Evolutionary conservation across 2,888 invertebrate genomes (phyloP).

Genomic region (Nymphalis urticae): DNA sequence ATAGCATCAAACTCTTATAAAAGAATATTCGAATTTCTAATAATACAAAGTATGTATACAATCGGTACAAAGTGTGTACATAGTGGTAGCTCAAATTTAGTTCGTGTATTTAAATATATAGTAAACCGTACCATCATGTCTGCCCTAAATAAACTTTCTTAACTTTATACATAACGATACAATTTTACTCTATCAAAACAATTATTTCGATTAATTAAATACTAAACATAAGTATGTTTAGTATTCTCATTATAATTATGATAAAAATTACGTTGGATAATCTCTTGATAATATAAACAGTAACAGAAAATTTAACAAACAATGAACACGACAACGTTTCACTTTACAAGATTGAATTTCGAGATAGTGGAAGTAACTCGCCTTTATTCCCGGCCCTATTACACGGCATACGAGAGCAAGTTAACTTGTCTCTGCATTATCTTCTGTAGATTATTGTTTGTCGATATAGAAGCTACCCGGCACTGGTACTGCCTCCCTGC

Average conservation of each 20-base stretch:
- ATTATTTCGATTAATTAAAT: too few species aligned
- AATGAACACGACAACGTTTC: conserved; percentile 72
- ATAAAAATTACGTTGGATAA: neutral
- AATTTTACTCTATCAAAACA: too few species aligned
- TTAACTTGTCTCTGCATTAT: conserved; percentile 77
- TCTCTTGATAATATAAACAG: conserved; percentile 29
- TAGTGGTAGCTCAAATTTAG: too few species aligned
- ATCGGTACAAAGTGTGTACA: too few species aligned
- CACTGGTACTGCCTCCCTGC: conserved; percentile 35
- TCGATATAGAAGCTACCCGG: conserved; percentile 63
- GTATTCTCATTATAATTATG: neutral
- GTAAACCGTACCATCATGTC: too few species aligned
- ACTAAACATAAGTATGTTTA: too few species aligned
- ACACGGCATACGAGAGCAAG: conserved; percentile 66
- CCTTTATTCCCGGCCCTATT: conserved; percentile 70
- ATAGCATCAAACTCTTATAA: neutral
- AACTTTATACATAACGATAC: too few species aligned
- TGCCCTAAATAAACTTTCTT: too few species aligned
- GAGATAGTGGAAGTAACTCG: conserved; percentile 69
- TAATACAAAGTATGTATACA: too few species aligned
- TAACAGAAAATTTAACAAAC: conserved; percentile 48
- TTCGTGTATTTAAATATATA: too few species aligned
- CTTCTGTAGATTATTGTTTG: conserved; percentile 68
- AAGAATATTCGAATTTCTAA: too few species aligned
- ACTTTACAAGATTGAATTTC: conserved; percentile 73